phyloP scores from a whole-genome alignment of 2,113 vertebrate species.

The Aegotheles bennettii region DNA sequence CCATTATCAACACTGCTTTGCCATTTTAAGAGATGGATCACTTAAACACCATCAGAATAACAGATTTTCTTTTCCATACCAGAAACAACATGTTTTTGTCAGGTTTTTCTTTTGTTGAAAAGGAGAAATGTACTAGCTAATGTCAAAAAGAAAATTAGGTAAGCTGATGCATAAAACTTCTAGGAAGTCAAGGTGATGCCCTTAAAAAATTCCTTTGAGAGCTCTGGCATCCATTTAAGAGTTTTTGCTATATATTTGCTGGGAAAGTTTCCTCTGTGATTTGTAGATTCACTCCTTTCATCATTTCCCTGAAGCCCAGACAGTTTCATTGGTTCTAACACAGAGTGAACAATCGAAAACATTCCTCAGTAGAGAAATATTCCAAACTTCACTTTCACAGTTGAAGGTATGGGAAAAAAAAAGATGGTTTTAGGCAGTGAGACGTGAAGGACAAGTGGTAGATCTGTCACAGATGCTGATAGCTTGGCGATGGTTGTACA shows the following conservation, averaged over 20 bases:
- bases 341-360: constrained; percentile 44
- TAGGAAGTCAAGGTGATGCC: neutral
- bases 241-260: neutral
- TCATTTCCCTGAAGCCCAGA: constrained; percentile 42
- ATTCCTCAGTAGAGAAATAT: constrained; percentile 58
- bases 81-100: constrained; percentile 38
- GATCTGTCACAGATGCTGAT: constrained; percentile 84
- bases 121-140: neutral
- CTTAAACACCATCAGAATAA: constrained; percentile 1
- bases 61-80: neutral
- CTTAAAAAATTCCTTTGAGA: neutral
- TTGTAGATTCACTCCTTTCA: constrained; percentile 45
- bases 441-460: constrained; percentile 86
- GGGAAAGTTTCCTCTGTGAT: neutral
- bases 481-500: constrained; percentile 81
- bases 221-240: neutral
- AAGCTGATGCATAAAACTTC: constrained; percentile 2
- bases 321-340: constrained; percentile 47
- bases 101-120: constrained; percentile 1
- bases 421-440: constrained; percentile 81
- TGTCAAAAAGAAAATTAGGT: constrained; percentile 21
- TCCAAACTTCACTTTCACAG: constrained; percentile 61
- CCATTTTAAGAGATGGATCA: constrained; percentile 33
- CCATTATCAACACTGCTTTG: neutral
- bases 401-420: constrained; percentile 47